Percentiles rank a stretch among this genome's conserved stretches.
Conservation (phyloP, 2,113 vertebrate genomes). For the Silurus asotus region DNA sequence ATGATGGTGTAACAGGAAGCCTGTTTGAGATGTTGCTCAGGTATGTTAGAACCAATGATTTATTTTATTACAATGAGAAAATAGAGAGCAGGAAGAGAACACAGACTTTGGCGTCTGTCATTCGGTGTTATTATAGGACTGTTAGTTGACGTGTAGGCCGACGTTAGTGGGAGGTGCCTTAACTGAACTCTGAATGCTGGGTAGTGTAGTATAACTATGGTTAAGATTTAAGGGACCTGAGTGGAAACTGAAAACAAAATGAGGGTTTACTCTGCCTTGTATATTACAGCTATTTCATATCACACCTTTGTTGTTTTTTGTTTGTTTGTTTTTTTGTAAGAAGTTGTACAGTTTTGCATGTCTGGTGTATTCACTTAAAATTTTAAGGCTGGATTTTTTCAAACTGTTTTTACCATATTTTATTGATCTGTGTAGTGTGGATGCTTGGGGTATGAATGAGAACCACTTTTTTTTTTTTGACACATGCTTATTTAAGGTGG, state of each 20-base stretch:
- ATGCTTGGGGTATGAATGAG: conserved; percentile 83
- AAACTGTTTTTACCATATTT: conserved; percentile 69
- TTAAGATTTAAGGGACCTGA: conserved; percentile 35
- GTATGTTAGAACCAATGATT: conserved; percentile 62
- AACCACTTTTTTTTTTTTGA: conserved; percentile 82
- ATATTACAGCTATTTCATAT: conserved; percentile 86
- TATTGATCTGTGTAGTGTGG: conserved; percentile 75
- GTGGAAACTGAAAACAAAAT: conserved; percentile 64
- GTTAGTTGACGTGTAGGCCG: conserved; percentile 32
- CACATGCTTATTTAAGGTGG: conserved; percentile 98
- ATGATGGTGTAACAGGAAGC: conserved; percentile 48
- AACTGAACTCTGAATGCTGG: conserved; percentile 30
- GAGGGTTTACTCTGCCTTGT: conserved; percentile 83
- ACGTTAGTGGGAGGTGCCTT: conserved; percentile 50
- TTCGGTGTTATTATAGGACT: conserved; percentile 35
- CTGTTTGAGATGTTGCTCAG: conserved; percentile 58
- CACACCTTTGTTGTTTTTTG: conserved; percentile 58
- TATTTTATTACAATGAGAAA: conserved; percentile 43
- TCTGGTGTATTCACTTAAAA: conserved; percentile 90
- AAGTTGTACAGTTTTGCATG: conserved; percentile 99
- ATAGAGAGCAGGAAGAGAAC: not conserved
- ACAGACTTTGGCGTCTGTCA: not conserved
- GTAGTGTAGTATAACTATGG: conserved; percentile 51
- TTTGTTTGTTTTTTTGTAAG: conserved; percentile 85
- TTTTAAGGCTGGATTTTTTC: conserved; percentile 51